Percentiles rank a stretch among this genome's conserved stretches.
phyloP scores from a whole-genome alignment of 2,888 invertebrate genomes.

The Pyrochroa serraticornis region DNA sequence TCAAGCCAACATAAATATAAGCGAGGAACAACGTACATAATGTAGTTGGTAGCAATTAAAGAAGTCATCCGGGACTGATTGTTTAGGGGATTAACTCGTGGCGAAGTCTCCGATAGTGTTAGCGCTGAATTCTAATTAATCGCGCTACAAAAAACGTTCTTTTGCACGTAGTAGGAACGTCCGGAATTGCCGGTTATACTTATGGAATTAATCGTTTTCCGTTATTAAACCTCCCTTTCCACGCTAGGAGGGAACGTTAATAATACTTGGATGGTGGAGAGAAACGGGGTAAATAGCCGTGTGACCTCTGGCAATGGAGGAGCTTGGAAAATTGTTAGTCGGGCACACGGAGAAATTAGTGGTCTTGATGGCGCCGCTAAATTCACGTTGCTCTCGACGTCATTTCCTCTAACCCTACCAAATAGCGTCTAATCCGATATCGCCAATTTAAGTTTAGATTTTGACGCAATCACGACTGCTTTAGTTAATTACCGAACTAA shows the following conservation, averaged over 20 bases:
- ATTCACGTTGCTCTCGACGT: background rate
- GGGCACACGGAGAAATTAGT: background rate
- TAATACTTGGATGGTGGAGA: background rate
- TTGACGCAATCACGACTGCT: slow-evolving; percentile 4
- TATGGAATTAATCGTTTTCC: background rate
- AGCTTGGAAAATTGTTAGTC: too few species aligned
- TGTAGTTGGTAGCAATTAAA: too few species aligned
- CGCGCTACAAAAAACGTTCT: too few species aligned
- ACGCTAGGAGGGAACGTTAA: background rate
- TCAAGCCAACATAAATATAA: slow-evolving; percentile 8
- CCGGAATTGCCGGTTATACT: background rate
- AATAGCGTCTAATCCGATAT: slow-evolving; percentile 2
- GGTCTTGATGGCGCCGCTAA: background rate
- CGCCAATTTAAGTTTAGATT: slow-evolving; percentile 1
- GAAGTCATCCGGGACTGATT: too few species aligned
- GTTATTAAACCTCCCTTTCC: background rate
- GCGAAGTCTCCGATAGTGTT: background rate
- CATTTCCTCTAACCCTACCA: background rate
- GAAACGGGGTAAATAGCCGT: too few species aligned
- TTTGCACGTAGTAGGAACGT: too few species aligned
- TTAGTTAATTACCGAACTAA: too few species aligned
- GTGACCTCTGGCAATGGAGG: too few species aligned
- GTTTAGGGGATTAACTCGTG: background rate
- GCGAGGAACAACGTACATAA: too few species aligned
- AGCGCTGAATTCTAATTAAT: background rate